phyloP scores from a whole-genome alignment of 2,888 invertebrate species.

The Netelia inedita region DNA sequence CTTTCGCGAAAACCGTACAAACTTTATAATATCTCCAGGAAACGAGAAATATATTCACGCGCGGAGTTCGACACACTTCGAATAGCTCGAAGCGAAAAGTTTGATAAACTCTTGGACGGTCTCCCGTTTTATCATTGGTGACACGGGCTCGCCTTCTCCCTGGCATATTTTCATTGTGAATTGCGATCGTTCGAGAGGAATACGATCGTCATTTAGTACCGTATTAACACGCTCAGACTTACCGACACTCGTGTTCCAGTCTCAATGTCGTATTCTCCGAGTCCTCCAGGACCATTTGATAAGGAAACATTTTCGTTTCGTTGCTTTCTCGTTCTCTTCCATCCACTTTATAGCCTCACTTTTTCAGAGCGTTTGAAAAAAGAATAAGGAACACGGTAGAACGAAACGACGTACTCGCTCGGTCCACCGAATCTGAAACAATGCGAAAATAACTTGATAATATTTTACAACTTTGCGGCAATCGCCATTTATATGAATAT shows the following conservation, averaged over 20 bases:
- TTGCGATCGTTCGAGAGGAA: slow-evolving; percentile 7
- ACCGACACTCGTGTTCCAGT: slow-evolving; percentile 8
- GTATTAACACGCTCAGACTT: slow-evolving; percentile 9
- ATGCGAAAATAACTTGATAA: slow-evolving; percentile 29
- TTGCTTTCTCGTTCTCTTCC: not conserved
- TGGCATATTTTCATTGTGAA: not conserved
- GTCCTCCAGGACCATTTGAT: not conserved
- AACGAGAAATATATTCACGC: slow-evolving; percentile 65
- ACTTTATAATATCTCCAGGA: slow-evolving; percentile 74
- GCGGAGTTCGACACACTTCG: slow-evolving; percentile 47
- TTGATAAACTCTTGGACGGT: slow-evolving; percentile 33
- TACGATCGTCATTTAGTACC: slow-evolving; percentile 37
- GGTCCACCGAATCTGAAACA: slow-evolving; percentile 40
- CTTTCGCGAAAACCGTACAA: slow-evolving; percentile 68
- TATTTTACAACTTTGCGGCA: slow-evolving; percentile 23
- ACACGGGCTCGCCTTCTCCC: not conserved
- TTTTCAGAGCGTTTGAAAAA: not conserved
- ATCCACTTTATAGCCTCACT: slow-evolving; percentile 14
- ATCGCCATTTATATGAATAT: slow-evolving; percentile 28
- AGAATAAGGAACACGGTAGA: slow-evolving; percentile 12
- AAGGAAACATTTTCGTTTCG: slow-evolving; percentile 13
- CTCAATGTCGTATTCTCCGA: slow-evolving; percentile 1
- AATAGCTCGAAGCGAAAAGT: slow-evolving; percentile 49
- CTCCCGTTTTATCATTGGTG: not conserved
- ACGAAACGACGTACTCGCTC: slow-evolving; percentile 5